Conservation (phyloP, 2,797 vertebrate species). For the Cheirogaleus major region DNA sequence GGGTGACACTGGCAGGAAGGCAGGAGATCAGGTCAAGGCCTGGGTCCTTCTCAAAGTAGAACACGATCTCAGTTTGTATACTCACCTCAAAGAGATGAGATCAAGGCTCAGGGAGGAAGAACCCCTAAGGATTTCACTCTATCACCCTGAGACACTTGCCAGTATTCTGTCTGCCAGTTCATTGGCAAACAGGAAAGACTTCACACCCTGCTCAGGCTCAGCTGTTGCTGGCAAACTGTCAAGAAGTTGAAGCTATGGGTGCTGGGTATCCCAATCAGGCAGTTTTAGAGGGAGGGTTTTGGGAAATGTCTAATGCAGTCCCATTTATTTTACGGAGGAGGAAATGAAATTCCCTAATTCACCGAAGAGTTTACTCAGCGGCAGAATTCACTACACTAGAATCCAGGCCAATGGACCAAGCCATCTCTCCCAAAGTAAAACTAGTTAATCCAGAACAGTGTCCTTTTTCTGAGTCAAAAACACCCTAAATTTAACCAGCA, state of each 20-base stretch:
- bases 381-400: neutral
- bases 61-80: neutral
- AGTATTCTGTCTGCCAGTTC: neutral
- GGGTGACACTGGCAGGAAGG: neutral
- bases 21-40: neutral
- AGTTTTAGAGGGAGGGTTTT: neutral
- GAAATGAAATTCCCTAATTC: neutral
- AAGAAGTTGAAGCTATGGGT: neutral
- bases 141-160: neutral
- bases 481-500: neutral
- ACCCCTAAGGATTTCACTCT: neutral
- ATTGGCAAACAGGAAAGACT: neutral
- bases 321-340: neutral
- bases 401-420: neutral
- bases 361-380: neutral
- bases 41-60: neutral
- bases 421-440: neutral
- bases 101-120: neutral
- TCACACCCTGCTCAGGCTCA: neutral
- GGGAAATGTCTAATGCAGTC: neutral
- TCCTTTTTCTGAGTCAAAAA: conserved; percentile 3
- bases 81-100: neutral
- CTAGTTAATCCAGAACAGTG: neutral
- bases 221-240: neutral
- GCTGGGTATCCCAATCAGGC: neutral